Evolutionary conservation across 2,797 vertebrate genomes (phyloP).

Genomic region (Eurystomus glaucurus): DNA sequence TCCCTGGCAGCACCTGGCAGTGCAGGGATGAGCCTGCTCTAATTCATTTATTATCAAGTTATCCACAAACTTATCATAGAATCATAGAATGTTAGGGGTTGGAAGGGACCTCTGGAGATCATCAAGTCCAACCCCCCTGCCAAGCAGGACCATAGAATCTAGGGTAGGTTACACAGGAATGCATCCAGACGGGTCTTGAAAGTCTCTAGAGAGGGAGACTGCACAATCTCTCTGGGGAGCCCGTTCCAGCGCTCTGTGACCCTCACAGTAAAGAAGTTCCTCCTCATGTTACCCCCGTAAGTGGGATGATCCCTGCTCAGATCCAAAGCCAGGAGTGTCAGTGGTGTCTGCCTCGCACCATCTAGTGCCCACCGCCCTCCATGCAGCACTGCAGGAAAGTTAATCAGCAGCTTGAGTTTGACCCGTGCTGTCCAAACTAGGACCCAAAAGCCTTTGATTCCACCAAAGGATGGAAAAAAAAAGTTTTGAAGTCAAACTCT

Average conservation of each 20-base stretch:
- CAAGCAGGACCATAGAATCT: too few species aligned
- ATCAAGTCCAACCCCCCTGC: too few species aligned
- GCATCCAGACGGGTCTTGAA: too few species aligned
- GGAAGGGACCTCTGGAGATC: too few species aligned
- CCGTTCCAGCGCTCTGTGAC: too few species aligned
- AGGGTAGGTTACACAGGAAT: too few species aligned
- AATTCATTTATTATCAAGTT: neutral
- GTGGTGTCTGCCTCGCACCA: neutral
- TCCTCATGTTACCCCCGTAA: rapidly evolving
- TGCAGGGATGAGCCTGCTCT: neutral
- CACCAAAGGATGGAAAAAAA: neutral
- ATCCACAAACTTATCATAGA: neutral
- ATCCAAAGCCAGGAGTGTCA: too few species aligned
- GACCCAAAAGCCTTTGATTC: neutral
- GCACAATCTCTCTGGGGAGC: too few species aligned
- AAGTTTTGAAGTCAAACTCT: neutral
- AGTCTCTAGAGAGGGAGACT: too few species aligned
- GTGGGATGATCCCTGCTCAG: neutral
- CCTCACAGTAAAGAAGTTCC: too few species aligned
- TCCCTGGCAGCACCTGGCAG: neutral
- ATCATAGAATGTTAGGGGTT: too few species aligned
- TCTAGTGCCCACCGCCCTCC: neutral
- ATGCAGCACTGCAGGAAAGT: rapidly evolving
- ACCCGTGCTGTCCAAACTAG: neutral
- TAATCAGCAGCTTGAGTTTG: neutral